Conservation (phyloP, 1,140 invertebrate species). For the Orussus abietinus region DNA sequence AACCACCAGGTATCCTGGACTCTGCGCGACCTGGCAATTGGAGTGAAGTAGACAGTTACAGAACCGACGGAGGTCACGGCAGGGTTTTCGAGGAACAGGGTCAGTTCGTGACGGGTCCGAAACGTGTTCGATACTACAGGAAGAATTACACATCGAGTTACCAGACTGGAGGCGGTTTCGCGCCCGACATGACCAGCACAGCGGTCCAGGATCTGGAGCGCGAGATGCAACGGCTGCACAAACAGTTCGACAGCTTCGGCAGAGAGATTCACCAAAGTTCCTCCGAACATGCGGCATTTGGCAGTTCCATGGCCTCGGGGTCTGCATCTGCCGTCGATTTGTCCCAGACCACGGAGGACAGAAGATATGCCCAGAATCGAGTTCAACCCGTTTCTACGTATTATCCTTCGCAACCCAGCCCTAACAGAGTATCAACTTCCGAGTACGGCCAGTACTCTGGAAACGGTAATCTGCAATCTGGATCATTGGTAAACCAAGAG, state of each 20-base stretch:
- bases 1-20: too few species aligned
- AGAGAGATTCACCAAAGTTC: slow-evolving; percentile 14
- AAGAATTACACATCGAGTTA: slow-evolving; percentile 36
- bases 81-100: slow-evolving; percentile 30
- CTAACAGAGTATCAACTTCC: too few species aligned
- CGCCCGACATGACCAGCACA: neutral
- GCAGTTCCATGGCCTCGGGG: neutral
- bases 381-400: too few species aligned
- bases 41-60: slow-evolving; percentile 23
- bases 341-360: too few species aligned
- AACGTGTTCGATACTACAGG: slow-evolving; percentile 29
- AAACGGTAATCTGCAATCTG: too few species aligned
- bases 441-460: too few species aligned
- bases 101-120: slow-evolving; percentile 26
- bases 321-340: too few species aligned
- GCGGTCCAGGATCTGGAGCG: slow-evolving; percentile 3
- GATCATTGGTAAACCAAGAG: too few species aligned
- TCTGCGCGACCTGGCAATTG: slow-evolving; percentile 16
- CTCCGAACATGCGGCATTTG: slow-evolving; percentile 3
- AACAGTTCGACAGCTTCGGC: slow-evolving; percentile 18
- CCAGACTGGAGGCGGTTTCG: too few species aligned
- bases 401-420: too few species aligned
- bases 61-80: slow-evolving; percentile 25
- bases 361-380: too few species aligned
- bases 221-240: slow-evolving; percentile 15